These are phyloP conservation scores for Pseudorasbora parva DNA, from an alignment of 2,113 vertebrate species.

Conservation along the genomic window DNA sequence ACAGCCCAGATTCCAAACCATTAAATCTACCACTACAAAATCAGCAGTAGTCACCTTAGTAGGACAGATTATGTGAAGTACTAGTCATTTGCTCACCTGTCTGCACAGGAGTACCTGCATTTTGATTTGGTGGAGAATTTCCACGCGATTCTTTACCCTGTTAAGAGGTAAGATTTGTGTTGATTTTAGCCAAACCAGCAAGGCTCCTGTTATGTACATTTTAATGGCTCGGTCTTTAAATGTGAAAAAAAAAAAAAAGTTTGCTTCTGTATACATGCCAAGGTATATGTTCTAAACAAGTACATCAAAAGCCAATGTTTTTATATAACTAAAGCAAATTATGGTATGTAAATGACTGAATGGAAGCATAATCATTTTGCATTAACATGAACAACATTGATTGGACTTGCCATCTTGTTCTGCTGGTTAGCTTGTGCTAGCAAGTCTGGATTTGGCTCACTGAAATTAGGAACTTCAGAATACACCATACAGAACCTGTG, in stretches of 20 bases:
- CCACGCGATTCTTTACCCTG: conserved; percentile 90
- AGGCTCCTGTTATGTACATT: neutral
- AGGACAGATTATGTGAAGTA: neutral
- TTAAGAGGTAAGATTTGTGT: conserved; percentile 49
- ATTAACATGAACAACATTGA: neutral
- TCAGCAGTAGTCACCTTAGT: neutral
- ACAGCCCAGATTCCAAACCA: neutral
- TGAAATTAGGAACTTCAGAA: conserved; percentile 98
- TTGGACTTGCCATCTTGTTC: conserved; percentile 86
- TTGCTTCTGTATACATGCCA: neutral
- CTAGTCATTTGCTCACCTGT: conserved; percentile 78
- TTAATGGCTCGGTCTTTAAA: neutral
- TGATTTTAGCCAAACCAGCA: neutral
- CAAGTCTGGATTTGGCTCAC: conserved; percentile 92
- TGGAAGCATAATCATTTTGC: neutral
- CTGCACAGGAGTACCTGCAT: conserved; percentile 86
- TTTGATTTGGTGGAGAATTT: conserved; percentile 86
- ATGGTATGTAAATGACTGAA: neutral
- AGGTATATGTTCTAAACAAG: neutral
- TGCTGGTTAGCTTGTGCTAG: conserved; percentile 78
- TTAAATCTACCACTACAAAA: neutral
- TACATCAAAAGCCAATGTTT: neutral
- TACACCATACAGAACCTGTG: conserved; percentile 98
- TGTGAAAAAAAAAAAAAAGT: neutral
- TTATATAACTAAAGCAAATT: neutral